Evolutionary conservation across 2,797 vertebrate genomes (phyloP).

Genomic region (Onychomys leucogaster): DNA sequence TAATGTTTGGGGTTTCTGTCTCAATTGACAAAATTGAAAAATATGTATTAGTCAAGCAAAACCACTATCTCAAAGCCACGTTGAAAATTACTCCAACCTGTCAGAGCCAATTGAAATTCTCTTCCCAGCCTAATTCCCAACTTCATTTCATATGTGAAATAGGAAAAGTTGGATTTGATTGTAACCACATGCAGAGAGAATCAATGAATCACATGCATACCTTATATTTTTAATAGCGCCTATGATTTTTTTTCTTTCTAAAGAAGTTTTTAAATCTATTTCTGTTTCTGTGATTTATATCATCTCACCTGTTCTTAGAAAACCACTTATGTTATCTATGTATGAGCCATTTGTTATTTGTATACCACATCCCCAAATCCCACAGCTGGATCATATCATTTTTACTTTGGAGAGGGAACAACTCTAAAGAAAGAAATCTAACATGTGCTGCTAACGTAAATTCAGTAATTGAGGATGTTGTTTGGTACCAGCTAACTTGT

Average conservation of each 20-base stretch:
- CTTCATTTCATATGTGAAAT: conserved; percentile 78
- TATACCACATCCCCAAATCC: neutral
- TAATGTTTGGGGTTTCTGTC: conserved; percentile 82
- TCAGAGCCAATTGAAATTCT: conserved; percentile 81
- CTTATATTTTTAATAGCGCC: conserved; percentile 66
- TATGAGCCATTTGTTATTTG: neutral
- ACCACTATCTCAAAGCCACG: conserved; percentile 81
- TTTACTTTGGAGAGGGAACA: conserved; percentile 21
- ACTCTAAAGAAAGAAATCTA: conserved; percentile 17
- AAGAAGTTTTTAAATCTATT: conserved; percentile 51
- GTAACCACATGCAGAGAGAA: conserved; percentile 81
- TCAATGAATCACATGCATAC: conserved; percentile 75
- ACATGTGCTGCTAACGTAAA: neutral
- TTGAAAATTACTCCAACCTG: conserved; percentile 78
- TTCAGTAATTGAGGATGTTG: conserved; percentile 31
- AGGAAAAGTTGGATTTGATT: conserved; percentile 80
- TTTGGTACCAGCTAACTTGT: neutral
- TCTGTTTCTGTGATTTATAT: conserved; percentile 60
- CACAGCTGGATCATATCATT: neutral
- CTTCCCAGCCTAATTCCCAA: conserved; percentile 76
- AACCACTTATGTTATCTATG: neutral
- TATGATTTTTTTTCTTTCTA: conserved; percentile 74
- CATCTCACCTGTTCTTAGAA: conserved; percentile 49
- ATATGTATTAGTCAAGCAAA: conserved; percentile 82
- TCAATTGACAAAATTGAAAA: conserved; percentile 82